Evolutionary conservation across 2,888 invertebrate species (phyloP), one percentile per base, ranked within the genome.

Genomic region (Athripsodes cinereus): DNA sequence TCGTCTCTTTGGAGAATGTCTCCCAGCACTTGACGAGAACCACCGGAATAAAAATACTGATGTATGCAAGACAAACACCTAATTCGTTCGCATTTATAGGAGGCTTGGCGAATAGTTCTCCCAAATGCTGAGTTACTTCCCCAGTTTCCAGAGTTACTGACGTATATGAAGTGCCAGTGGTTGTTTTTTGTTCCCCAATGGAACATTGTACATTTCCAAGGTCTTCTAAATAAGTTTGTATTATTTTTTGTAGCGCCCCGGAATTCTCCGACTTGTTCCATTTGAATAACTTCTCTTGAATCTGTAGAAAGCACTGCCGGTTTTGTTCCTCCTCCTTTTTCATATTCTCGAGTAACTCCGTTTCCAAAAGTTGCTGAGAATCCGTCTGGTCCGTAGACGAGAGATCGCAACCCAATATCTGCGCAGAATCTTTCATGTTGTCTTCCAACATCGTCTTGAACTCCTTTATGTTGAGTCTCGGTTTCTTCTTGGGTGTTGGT

Each of bases 171-270:
- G 40, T 40, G 40, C 40, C 40, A 40, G 40, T 40, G 13, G 13
- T 3, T 5, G 48, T 57, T 26, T 34, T 47, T 57, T 22, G 57
- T 47, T 57, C 57, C 57, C 31, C 34, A 57, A 57, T 57, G 57
- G 57, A 47, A 52, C 19, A 20, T 13, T 20, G 22, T 34, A 52
- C 35, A 47, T 20, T 57, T 57, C 57, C 57, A 57, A 57, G 52
- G 52, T 19, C 34, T 16, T 57, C 19, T 16, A 34, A n/a, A 44
- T 51, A 22, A 21, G 11, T 19, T 16, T 19, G 22, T 20, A 18
- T 2, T 22, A 51, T 40, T 13, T 40, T 16, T 40, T 16, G 40
- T 8, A 40, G 2, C 3, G 34, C 22, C 16, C 22, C 40, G 8
- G 40, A 3, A 13, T 40, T 16, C 16, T 2, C 16, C n/a, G 40